These are phyloP conservation scores for Serrognathus titanus DNA, from an alignment of 2,888 invertebrate species.

Conservation along the genomic window DNA sequence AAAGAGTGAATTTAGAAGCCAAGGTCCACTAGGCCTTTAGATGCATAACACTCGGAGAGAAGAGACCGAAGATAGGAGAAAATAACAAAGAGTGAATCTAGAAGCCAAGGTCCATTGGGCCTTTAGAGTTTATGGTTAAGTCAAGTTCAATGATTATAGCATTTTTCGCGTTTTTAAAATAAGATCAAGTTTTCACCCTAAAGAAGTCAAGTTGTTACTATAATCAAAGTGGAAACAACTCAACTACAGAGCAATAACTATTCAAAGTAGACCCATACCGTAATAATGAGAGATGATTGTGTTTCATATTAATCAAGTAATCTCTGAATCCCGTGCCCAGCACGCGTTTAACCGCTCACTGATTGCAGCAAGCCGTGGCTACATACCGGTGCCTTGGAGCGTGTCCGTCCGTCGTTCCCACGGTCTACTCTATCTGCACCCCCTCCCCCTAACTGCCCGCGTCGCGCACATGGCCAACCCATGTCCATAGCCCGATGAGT, in stretches of 20 bases:
- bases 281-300: conserved; percentile 6
- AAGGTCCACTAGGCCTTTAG: too few species aligned
- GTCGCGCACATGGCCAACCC: not conserved
- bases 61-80: too few species aligned
- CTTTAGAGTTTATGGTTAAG: too few species aligned
- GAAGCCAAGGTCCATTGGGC: too few species aligned
- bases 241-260: not conserved
- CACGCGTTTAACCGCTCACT: conserved; percentile 10
- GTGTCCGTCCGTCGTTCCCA: conserved; percentile 6
- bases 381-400: not conserved
- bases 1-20: too few species aligned
- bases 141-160: too few species aligned
- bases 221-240: not conserved
- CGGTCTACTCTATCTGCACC: conserved; percentile 8
- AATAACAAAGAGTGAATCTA: too few species aligned
- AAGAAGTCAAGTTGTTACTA: too few species aligned
- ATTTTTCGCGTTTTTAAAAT: too few species aligned
- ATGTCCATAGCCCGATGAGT: conserved; percentile 1
- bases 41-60: too few species aligned
- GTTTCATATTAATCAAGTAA: conserved; percentile 10
- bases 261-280: not conserved
- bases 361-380: conserved; percentile 4
- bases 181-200: too few species aligned
- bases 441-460: not conserved
- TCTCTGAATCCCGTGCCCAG: conserved; percentile 9